These are phyloP conservation scores for Brachionus manjavacas DNA, from an alignment of 1,140 invertebrate genomes.

Conservation along the genomic window DNA sequence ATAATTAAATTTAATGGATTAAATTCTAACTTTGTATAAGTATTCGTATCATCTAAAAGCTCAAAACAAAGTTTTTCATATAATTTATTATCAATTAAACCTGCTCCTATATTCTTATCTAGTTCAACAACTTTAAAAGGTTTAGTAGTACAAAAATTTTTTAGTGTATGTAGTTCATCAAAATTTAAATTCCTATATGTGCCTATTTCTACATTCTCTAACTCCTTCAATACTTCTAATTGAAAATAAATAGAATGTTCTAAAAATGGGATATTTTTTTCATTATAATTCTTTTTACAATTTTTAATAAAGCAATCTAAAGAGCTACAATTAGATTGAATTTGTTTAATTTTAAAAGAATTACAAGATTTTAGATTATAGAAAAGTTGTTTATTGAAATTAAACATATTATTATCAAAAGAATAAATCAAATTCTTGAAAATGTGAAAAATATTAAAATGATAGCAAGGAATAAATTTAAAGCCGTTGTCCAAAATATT, in stretches of 20 bases:
- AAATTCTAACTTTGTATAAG: background rate
- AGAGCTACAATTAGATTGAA: background rate
- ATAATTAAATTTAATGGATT: background rate
- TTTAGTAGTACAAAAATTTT: background rate
- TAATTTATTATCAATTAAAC: conserved; percentile 7
- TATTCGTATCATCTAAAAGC: background rate
- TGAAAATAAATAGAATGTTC: conserved; percentile 2
- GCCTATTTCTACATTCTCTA: background rate
- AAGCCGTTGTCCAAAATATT: background rate
- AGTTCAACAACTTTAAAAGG: background rate
- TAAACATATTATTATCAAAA: background rate
- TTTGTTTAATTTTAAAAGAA: background rate
- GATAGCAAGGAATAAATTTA: conserved; percentile 11
- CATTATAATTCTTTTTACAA: background rate
- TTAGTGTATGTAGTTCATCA: background rate
- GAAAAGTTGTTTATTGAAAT: background rate
- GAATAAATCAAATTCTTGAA: conserved; percentile 5
- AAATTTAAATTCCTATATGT: background rate
- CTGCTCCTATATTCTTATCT: conserved; percentile 15
- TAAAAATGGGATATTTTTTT: conserved; percentile 8
- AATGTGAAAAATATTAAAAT: conserved; percentile 24
- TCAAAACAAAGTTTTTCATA: background rate
- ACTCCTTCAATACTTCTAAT: conserved; percentile 9
- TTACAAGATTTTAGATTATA: background rate
- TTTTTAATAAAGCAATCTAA: conserved; percentile 2